These are phyloP conservation scores for Yponomeuta malinellus DNA, from an alignment of 2,888 invertebrate species.

Conservation along the genomic window DNA sequence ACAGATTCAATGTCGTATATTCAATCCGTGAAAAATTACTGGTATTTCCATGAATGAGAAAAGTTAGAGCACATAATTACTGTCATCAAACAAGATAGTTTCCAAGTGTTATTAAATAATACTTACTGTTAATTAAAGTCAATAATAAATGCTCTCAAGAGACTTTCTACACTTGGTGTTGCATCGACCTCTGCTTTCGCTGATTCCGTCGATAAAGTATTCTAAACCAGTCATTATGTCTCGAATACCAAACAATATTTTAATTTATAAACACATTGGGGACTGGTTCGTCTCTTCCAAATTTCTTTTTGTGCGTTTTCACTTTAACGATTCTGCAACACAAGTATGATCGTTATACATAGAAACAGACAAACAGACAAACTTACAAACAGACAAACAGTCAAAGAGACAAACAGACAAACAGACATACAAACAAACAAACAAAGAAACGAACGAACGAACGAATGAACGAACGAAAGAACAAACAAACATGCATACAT, in stretches of 20 bases:
- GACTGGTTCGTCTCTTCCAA: not conserved
- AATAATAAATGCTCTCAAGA: constrained; percentile 3
- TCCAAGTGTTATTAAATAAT: not conserved
- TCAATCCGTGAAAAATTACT: too few relatives aligned
- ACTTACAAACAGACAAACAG: too few relatives aligned
- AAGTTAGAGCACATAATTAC: too few relatives aligned
- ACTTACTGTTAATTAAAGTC: constrained; percentile 2
- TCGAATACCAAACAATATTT: not conserved
- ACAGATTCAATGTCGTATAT: too few relatives aligned
- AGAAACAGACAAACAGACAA: too few relatives aligned
- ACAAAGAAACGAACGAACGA: too few relatives aligned
- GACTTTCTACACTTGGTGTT: not conserved
- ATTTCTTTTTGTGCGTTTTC: constrained; percentile 3
- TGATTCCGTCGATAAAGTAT: constrained; percentile 7
- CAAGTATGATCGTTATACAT: not conserved
- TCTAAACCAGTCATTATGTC: constrained; percentile 9
- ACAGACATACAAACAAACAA: too few relatives aligned
- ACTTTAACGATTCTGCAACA: not conserved
- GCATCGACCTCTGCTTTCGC: constrained; percentile 12
- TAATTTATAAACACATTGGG: constrained; percentile 5
- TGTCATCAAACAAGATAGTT: not conserved
- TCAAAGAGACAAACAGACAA: too few relatives aligned
- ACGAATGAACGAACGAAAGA: too few relatives aligned
- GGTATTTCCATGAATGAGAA: too few relatives aligned
- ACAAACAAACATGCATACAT: too few relatives aligned